A percentile compares a stretch with the other conserved stretches of the same genome.
Conservation (phyloP, 1,140 invertebrate species). For the Stegodyphus mimosarum region DNA sequence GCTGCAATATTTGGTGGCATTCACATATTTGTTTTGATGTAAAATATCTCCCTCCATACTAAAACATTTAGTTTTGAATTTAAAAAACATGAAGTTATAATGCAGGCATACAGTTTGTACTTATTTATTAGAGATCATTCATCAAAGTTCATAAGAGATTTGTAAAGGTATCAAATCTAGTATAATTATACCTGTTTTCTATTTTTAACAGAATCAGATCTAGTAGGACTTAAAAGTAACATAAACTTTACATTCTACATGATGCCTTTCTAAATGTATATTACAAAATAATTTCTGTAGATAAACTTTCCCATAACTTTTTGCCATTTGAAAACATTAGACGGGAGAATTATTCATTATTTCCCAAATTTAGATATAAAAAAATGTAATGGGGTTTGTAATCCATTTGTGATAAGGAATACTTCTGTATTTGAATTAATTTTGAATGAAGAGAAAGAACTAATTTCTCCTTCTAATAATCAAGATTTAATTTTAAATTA, state of each 20-base stretch:
- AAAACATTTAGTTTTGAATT: constrained; percentile 18
- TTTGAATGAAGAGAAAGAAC: too few species aligned
- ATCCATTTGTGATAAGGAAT: too few species aligned
- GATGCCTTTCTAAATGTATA: background rate
- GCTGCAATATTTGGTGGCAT: too few species aligned
- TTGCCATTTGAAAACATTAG: too few species aligned
- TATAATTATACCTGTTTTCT: constrained; percentile 33
- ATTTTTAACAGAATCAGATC: constrained; percentile 10
- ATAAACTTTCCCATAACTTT: background rate
- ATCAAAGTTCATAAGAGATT: constrained; percentile 18
- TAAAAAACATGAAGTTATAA: background rate
- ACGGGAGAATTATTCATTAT: too few species aligned
- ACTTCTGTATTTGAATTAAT: too few species aligned
- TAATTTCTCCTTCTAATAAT: too few species aligned
- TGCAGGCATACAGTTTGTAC: constrained; percentile 35
- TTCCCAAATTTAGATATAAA: too few species aligned
- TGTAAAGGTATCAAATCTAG: constrained; percentile 49
- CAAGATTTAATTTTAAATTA: too few species aligned
- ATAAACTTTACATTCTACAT: background rate
- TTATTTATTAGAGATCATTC: constrained; percentile 27
- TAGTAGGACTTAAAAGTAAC: background rate
- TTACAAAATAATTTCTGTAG: background rate
- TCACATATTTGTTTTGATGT: background rate
- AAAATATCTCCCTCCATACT: constrained; percentile 46
- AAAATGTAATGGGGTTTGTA: too few species aligned